Evolutionary conservation across 2,888 invertebrate genomes (phyloP).

Genomic region (Noctua janthe): DNA sequence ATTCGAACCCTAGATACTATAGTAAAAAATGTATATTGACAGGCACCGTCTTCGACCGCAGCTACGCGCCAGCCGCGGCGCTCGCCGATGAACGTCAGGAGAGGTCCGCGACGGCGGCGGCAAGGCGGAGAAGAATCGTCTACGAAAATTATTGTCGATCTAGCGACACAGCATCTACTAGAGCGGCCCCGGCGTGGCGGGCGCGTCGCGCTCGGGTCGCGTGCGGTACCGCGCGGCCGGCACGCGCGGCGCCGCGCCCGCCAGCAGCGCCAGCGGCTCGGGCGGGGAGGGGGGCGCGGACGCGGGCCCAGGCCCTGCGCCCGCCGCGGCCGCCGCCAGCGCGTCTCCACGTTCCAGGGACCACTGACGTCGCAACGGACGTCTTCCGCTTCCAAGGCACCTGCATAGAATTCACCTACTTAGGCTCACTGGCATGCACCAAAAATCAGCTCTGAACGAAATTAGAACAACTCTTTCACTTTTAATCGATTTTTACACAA

Average conservation of each 20-base stretch:
- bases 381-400: constrained; percentile 71
- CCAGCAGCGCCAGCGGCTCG: constrained; percentile 67
- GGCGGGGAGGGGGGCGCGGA: constrained; percentile 56
- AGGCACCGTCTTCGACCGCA: constrained; percentile 47
- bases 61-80: constrained; percentile 17
- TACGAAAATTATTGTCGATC: constrained; percentile 86
- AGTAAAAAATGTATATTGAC: constrained; percentile 70
- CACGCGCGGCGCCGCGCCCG: constrained; percentile 50
- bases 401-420: constrained; percentile 39
- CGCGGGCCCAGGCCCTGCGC: constrained; percentile 48
- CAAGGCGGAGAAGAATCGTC: constrained; percentile 60
- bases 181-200: constrained; percentile 44
- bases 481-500: neutral
- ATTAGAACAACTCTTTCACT: neutral
- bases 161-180: constrained; percentile 56
- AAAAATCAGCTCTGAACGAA: neutral
- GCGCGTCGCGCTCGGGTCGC: constrained; percentile 68
- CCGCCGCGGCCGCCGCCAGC: constrained; percentile 78
- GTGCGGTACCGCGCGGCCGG: constrained; percentile 77
- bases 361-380: constrained; percentile 83
- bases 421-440: neutral
- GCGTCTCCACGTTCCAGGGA: constrained; percentile 85
- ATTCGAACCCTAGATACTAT: constrained; percentile 74
- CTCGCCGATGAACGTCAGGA: constrained; percentile 4
- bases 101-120: constrained; percentile 17